Base-by-base conservation (phyloP, 2,113 vertebrate species). In the Neodontobutis hainanensis region DNA sequence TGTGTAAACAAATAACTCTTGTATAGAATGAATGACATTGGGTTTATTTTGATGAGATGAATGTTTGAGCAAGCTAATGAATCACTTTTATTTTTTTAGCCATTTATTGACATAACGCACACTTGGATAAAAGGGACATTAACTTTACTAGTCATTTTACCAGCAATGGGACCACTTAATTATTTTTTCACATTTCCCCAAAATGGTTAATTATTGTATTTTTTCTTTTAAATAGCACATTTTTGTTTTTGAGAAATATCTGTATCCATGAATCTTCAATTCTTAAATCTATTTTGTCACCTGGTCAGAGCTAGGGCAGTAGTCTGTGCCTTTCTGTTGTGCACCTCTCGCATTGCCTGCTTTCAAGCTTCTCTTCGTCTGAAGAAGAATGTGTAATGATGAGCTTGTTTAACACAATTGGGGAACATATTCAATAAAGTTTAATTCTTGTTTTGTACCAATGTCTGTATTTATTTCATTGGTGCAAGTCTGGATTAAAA, bases 381-480 rank as follows among this genome's bases (percentile, higher is more conserved):
- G 82, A 85, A 75, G 78, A 89, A 79, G 85, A 89, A 85, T 89
- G 79, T 87, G 75, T 77, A 58, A 52, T 38, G 81, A 83, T 77
- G 81, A 85, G 78, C 77, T 87, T 82, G 83, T 78, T 80, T 57
- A 77, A 86, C 78, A 77, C 75, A 76, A 86, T 65, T 48, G 75
- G 83, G 85, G 74, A 73, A 73, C 71, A 62, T 69, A 81, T 89
- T 74, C 67, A 92, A 92, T 92, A 91, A 92, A 92, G 86, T 87
- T 77, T 75, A 2, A 80, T 85, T 90, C 90, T 88, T 86, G 85
- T 91, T 92, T 91, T 85, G 77, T 85, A 89, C 19, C 19, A 27
- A 27, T 75, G 63, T n/a, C 48, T 83, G 75, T 88, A 68, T 1
- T 67, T 78, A 34, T 78, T 79, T 51, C 32, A 58, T 53, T 32